These are phyloP conservation scores for Stenotaenia linearis DNA, from an alignment of 2,888 invertebrate genomes.

Conservation along the genomic window DNA sequence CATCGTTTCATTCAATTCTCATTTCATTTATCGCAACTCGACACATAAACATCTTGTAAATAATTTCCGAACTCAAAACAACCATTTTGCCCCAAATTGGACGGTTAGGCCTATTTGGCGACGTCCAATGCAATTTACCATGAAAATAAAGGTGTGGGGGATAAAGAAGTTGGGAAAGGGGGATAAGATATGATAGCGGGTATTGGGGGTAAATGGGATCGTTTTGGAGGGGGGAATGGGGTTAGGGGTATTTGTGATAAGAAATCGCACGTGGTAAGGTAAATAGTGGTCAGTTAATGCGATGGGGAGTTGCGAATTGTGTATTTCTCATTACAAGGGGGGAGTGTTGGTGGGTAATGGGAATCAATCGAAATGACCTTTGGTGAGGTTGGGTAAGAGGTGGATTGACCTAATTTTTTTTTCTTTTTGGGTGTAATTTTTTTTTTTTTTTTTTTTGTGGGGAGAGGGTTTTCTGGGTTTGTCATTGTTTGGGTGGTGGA, in stretches of 20 bases:
- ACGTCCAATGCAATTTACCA: neutral
- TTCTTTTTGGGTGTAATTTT: too few species aligned
- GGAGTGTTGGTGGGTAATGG: too few species aligned
- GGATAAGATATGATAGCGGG: neutral
- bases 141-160: neutral
- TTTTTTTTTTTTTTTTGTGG: too few species aligned
- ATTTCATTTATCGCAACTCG: neutral
- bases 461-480: too few species aligned
- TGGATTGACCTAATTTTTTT: neutral
- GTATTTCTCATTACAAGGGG: neutral
- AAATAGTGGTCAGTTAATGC: constrained; percentile 26
- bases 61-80: neutral
- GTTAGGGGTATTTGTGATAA: constrained; percentile 19
- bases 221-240: neutral
- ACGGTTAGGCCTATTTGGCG: neutral
- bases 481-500: too few species aligned
- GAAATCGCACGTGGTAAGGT: constrained; percentile 10
- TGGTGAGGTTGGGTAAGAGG: too few species aligned
- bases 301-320: neutral
- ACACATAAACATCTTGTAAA: neutral
- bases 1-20: neutral
- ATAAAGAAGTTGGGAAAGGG: neutral
- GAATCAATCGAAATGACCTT: neutral
- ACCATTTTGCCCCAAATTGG: neutral
- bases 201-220: neutral